Evolutionary conservation across 2,113 vertebrate genomes (phyloP).

Genomic region (Archocentrus centrarchus): DNA sequence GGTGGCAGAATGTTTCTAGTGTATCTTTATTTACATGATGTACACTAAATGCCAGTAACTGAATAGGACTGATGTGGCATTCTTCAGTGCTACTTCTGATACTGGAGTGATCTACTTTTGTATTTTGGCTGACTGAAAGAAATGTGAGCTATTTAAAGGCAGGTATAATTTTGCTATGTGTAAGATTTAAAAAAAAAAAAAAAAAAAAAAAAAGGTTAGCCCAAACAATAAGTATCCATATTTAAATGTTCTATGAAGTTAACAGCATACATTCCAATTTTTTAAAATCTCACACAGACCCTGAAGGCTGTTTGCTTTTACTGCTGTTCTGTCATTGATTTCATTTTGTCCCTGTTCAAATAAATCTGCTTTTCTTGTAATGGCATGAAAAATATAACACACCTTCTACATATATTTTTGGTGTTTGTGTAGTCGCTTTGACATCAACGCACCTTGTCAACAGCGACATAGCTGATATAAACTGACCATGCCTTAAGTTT

Average conservation of each 20-base stretch:
- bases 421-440: constrained; percentile 21
- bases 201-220: neutral
- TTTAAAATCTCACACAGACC: neutral
- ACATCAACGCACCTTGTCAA: constrained; percentile 21
- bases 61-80: neutral
- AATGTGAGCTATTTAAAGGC: constrained; percentile 7
- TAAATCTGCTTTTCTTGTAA: neutral
- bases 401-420: neutral
- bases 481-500: constrained; percentile 69
- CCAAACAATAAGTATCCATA: neutral
- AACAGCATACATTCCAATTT: constrained; percentile 62
- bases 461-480: constrained; percentile 37
- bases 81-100: neutral
- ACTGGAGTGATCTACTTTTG: neutral
- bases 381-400: neutral
- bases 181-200: rapidly evolving
- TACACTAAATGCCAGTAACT: constrained; percentile 7
- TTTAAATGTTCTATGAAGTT: constrained; percentile 16
- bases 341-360: neutral
- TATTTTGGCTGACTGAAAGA: neutral
- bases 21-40: neutral
- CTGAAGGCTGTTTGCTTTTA: neutral
- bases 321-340: neutral
- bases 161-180: neutral
- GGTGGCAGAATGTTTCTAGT: constrained; percentile 22